Evolutionary conservation across 2,113 vertebrate species (phyloP).

Genomic region (Lepisosteus osseus): DNA sequence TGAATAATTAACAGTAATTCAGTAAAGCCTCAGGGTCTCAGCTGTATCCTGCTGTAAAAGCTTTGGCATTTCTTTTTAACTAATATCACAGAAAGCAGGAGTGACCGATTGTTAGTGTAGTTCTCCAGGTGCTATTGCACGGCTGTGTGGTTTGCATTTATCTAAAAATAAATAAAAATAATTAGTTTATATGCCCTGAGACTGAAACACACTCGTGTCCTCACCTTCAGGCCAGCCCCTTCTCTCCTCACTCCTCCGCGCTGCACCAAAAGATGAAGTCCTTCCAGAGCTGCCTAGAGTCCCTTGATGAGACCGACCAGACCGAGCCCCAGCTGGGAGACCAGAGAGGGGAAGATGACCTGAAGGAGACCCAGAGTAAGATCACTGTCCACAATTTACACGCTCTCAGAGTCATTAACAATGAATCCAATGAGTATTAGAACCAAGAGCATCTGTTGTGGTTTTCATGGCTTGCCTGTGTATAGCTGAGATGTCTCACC

Average conservation of each 20-base stretch:
- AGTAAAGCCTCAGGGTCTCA: too few species aligned
- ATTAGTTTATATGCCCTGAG: slow-evolving; percentile 28
- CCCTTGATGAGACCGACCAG: slow-evolving; percentile 48
- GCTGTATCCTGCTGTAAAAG: too few species aligned
- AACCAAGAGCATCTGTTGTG: neutral
- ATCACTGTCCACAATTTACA: slow-evolving; percentile 29
- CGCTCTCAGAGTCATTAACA: too few species aligned
- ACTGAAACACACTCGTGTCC: slow-evolving; percentile 32
- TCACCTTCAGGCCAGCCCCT: slow-evolving; percentile 47
- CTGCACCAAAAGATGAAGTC: slow-evolving; percentile 68
- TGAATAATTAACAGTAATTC: too few species aligned
- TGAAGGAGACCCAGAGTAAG: slow-evolving; percentile 46
- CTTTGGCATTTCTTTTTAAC: too few species aligned
- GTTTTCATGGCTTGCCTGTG: neutral
- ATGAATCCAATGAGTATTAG: neutral
- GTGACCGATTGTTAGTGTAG: neutral
- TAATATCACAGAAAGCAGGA: too few species aligned
- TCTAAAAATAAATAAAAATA: slow-evolving; percentile 12
- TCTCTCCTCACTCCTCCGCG: slow-evolving; percentile 46
- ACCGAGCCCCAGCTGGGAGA: slow-evolving; percentile 32
- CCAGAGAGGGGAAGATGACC: slow-evolving; percentile 24
- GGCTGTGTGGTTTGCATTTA: slow-evolving; percentile 29
- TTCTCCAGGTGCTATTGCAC: neutral
- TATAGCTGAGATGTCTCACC: too few species aligned
- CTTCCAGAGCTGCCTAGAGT: slow-evolving; percentile 61